Percentiles rank a stretch among this genome's conserved stretches.
phyloP scores from a whole-genome alignment of 2,797 vertebrate genomes.

The Coluber constrictor region DNA sequence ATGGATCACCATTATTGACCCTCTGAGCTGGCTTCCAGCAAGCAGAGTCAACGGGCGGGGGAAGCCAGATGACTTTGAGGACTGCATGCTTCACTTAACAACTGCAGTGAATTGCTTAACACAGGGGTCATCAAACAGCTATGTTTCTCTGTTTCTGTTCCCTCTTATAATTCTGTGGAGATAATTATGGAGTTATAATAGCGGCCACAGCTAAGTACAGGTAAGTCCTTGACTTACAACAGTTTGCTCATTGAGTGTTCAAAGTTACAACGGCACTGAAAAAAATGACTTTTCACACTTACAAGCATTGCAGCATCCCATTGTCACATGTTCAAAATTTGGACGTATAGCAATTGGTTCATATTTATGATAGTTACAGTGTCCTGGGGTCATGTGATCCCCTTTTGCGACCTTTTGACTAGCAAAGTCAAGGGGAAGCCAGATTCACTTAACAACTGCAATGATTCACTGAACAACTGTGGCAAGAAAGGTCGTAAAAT shows the following conservation, averaged over 20 bases:
- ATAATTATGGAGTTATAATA: background rate
- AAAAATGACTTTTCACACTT: background rate
- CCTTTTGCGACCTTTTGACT: too few relatives aligned
- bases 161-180: too few relatives aligned
- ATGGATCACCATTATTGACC: background rate
- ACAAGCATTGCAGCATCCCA: background rate
- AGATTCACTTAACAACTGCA: too few relatives aligned
- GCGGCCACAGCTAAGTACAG: background rate
- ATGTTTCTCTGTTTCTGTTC: background rate
- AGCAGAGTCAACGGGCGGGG: background rate
- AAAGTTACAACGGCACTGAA: background rate
- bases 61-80: background rate
- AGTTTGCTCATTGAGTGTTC: background rate
- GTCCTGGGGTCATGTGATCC: too few relatives aligned
- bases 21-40: background rate
- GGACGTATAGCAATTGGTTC: background rate
- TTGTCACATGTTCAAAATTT: background rate
- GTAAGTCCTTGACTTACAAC: background rate
- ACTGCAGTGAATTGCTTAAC: background rate
- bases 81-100: background rate
- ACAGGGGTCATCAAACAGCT: too few relatives aligned
- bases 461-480: too few relatives aligned
- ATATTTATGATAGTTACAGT: background rate
- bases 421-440: background rate
- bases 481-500: too few relatives aligned